Conservation (phyloP, 2,797 vertebrate genomes). For the Iguana delicatissima region DNA sequence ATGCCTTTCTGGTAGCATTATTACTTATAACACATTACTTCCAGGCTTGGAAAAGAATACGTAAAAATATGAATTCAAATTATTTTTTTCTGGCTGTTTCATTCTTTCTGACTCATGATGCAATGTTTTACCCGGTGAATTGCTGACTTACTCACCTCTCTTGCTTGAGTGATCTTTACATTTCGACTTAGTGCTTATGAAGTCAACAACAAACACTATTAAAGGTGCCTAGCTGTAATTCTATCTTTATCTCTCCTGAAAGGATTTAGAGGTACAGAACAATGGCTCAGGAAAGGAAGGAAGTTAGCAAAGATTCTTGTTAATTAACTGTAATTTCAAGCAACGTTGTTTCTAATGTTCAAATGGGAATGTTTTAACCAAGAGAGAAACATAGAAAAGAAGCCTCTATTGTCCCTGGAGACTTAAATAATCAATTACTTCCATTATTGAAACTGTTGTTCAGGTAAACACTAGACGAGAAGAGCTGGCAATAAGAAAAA, state of each 20-base stretch:
- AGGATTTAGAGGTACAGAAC: not conserved
- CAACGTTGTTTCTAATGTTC: not conserved
- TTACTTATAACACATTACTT: not conserved
- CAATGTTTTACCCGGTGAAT: not conserved
- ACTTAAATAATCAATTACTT: not conserved
- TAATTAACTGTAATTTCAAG: not conserved
- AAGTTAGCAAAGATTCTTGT: not conserved
- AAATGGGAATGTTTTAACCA: not conserved
- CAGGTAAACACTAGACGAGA: not conserved
- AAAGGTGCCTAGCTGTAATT: not conserved
- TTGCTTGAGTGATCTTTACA: not conserved
- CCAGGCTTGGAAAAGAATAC: not conserved
- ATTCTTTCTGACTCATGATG: not conserved
- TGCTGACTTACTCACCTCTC: not conserved
- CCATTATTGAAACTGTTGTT: not conserved
- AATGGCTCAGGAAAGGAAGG: not conserved
- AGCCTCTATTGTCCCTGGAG: not conserved
- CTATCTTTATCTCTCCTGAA: not conserved
- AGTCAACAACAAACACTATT: not conserved
- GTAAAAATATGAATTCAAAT: not conserved
- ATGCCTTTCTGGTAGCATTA: no score
- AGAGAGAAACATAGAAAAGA: not conserved
- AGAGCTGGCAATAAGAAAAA: not conserved
- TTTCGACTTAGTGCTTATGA: not conserved
- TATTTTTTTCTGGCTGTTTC: not conserved